Evolutionary conservation across 2,888 invertebrate genomes (phyloP), one percentile per base, ranked within the genome.

Genomic region (Ptilodon capucinus): DNA sequence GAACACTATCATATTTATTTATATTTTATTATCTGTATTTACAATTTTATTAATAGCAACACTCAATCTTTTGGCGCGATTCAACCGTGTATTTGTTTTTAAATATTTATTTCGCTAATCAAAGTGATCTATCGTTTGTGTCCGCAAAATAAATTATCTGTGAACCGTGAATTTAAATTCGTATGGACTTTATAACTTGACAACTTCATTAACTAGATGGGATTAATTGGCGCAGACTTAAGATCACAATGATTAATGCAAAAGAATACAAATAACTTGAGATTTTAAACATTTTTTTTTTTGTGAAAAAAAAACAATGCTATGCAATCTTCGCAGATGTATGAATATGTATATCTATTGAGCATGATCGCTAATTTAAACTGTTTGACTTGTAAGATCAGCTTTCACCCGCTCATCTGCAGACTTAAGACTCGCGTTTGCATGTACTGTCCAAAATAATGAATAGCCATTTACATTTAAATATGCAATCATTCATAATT

Each of bases 301-400:
- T 54, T 44, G 28, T 28, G 28, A 28, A 25, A 18, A 32, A 5
- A 2, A 28, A 4, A 28, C 28, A 28, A 32, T 32, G 14, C 8
- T 51, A 51, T 56, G 53, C 52, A 46, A 59, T 56, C 8, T 16
- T 17, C 14, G 36, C 14, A 54, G 47, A 56, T 64, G 46, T 54
- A 64, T 60, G 44, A 18, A 42, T 34, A 61, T 64, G 53, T 48
- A 55, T 60, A 60, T 50, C 54, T 51, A 57, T 61, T 50, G 45
- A 53, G 50, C 42, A 51, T 61, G 48, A 63, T 65, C 48, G 50
- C 53, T 60, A 54, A 65, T 63, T 61, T 65, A 51, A 51, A 64
- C 55, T 50, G 50, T 63, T 45, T 49, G 47, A 43, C 58, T 47
- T 34, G 21, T 45, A 28, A 30, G 44, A 42, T 32, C 7, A 35